Evolutionary conservation across 2,888 invertebrate species (phyloP).

Genomic region (Drosophila imparisetae): DNA sequence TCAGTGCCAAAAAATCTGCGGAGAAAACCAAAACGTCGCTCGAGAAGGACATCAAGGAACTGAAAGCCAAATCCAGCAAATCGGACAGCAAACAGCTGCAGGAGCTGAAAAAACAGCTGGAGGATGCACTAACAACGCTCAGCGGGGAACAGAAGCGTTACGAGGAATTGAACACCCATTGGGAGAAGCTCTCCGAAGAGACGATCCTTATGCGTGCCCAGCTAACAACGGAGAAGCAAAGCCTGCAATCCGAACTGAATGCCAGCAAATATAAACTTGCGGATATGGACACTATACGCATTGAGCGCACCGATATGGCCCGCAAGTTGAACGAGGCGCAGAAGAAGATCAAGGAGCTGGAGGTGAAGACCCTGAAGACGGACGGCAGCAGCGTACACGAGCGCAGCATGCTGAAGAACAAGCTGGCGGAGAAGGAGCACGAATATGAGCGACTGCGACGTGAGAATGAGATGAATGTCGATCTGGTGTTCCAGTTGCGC

Average conservation of each 20-base stretch:
- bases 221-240: slow-evolving; percentile 92
- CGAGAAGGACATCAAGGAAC: slow-evolving; percentile 91
- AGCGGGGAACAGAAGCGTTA: slow-evolving; percentile 90
- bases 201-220: slow-evolving; percentile 93
- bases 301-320: slow-evolving; percentile 82
- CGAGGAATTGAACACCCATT: slow-evolving; percentile 92
- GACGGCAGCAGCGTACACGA: slow-evolving; percentile 86
- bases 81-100: slow-evolving; percentile 90
- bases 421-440: slow-evolving; percentile 90
- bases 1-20: slow-evolving; percentile 87
- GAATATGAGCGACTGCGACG: slow-evolving; percentile 90
- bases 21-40: slow-evolving; percentile 89
- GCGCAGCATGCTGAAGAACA: slow-evolving; percentile 88
- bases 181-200: slow-evolving; percentile 93
- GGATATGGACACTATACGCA: slow-evolving; percentile 79
- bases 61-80: slow-evolving; percentile 89
- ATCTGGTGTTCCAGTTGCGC: slow-evolving; percentile 90
- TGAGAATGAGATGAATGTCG: slow-evolving; percentile 88
- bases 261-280: slow-evolving; percentile 76
- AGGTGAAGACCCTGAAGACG: slow-evolving; percentile 77
- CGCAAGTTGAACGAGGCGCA: slow-evolving; percentile 80
- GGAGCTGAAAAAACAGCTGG: slow-evolving; percentile 84
- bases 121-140: slow-evolving; percentile 89
- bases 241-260: slow-evolving; percentile 86
- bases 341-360: slow-evolving; percentile 80